Conservation (phyloP, 1,140 invertebrate genomes). For the Zaprionus vittiger region DNA sequence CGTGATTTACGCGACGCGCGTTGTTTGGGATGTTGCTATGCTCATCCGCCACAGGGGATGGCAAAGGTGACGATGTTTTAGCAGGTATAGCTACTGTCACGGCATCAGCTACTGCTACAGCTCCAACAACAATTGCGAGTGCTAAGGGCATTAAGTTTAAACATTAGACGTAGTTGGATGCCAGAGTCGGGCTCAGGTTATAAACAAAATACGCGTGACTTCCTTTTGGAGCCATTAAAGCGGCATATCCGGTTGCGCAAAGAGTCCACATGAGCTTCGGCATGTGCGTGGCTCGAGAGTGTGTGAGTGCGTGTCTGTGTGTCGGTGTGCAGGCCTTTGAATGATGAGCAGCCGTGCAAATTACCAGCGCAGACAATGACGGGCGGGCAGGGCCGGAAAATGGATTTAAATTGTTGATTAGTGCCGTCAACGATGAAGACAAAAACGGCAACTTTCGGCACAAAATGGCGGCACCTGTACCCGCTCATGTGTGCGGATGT, state of each 20-base stretch:
- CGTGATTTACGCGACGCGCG: slow-evolving; percentile 66
- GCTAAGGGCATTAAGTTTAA: slow-evolving; percentile 47
- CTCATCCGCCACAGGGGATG: slow-evolving; percentile 44
- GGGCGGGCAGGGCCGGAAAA: slow-evolving; percentile 52
- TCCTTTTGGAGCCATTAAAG: slow-evolving; percentile 77
- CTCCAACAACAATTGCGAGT: slow-evolving; percentile 15
- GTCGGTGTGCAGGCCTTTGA: slow-evolving; percentile 34
- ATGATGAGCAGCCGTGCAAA: slow-evolving; percentile 63
- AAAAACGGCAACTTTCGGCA: slow-evolving; percentile 38
- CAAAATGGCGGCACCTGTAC: slow-evolving; percentile 57
- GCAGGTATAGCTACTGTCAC: slow-evolving; percentile 6
- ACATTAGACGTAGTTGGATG: slow-evolving; percentile 53
- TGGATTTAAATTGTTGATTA: slow-evolving; percentile 83
- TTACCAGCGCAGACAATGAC: slow-evolving; percentile 42
- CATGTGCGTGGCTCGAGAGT: not conserved
- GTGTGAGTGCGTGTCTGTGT: slow-evolving; percentile 14
- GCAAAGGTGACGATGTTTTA: slow-evolving; percentile 36
- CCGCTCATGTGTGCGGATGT: not conserved
- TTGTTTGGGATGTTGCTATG: slow-evolving; percentile 20
- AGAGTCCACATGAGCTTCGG: slow-evolving; percentile 30
- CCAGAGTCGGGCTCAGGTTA: slow-evolving; percentile 61
- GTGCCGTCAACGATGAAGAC: slow-evolving; percentile 61
- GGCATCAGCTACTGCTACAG: not conserved
- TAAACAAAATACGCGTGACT: slow-evolving; percentile 84
- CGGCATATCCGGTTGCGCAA: slow-evolving; percentile 70